A percentile compares a stretch with the other conserved stretches of the same genome.
phyloP scores from a whole-genome alignment of 2,888 invertebrate genomes.

The Eupithecia insigniata region DNA sequence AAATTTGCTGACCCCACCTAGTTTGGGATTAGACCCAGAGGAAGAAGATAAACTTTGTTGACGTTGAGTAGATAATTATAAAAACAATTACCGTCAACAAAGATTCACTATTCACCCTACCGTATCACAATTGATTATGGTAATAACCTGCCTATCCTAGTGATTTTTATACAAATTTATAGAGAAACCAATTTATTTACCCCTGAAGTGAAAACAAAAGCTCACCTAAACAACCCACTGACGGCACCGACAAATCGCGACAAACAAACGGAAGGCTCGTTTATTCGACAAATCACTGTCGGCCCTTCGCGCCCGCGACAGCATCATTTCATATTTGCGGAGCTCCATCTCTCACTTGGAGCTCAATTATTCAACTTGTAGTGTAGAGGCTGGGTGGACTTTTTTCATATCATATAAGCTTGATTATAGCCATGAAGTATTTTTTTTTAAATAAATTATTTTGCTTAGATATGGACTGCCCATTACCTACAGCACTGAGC shows the following conservation, averaged over 20 bases:
- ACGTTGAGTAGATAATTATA: background rate
- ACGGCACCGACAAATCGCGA: conserved; percentile 27
- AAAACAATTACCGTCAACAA: background rate
- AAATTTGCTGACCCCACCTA: too few relatives aligned
- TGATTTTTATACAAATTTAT: background rate
- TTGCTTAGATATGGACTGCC: background rate
- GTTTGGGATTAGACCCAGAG: too few relatives aligned
- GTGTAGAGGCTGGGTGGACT: background rate
- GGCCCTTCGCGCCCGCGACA: conserved; percentile 61
- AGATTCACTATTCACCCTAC: background rate
- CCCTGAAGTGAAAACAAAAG: background rate
- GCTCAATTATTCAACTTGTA: conserved; percentile 76
- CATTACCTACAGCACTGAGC: background rate
- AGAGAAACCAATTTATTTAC: background rate
- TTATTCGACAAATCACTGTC: conserved; percentile 39
- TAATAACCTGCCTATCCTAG: background rate
- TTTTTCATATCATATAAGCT: conserved; percentile 5
- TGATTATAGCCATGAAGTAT: background rate
- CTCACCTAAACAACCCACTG: conserved; percentile 6
- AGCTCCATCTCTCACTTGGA: conserved; percentile 71
- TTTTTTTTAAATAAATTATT: too few relatives aligned
- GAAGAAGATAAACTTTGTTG: too few relatives aligned
- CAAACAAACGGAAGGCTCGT: conserved; percentile 33
- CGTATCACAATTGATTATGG: too few relatives aligned
- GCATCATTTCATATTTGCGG: conserved; percentile 79